A percentile compares a stretch with the other conserved stretches of the same genome.
Conservation (phyloP, 2,888 invertebrate species). For the Seira ritae region DNA sequence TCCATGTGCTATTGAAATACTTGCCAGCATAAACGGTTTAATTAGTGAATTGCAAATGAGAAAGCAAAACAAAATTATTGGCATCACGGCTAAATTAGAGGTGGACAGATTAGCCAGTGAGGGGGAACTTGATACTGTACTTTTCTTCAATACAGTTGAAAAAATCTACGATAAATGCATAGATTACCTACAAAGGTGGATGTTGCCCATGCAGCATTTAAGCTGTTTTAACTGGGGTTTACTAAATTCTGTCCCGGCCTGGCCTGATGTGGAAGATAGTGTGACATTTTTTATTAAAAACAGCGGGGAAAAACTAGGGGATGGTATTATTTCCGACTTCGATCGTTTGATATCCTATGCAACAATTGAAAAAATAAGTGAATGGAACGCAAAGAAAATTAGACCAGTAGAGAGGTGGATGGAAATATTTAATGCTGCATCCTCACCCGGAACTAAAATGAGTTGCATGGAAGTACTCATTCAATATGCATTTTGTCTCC, state of each 20-base stretch:
- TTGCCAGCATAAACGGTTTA: neutral
- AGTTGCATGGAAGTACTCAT: no score
- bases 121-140: neutral
- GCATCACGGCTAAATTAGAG: neutral
- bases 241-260: neutral
- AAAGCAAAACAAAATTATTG: conserved; percentile 31
- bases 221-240: conserved; percentile 17
- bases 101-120: neutral
- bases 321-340: neutral
- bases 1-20: conserved; percentile 27
- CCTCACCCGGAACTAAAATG: neutral
- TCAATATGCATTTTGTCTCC: conserved; percentile 20
- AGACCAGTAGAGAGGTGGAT: neutral
- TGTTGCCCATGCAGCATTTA: conserved; percentile 5
- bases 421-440: conserved; percentile 13
- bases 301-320: neutral
- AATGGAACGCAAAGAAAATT: neutral
- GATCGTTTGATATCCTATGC: neutral
- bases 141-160: neutral
- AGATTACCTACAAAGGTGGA: conserved; percentile 31
- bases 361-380: neutral
- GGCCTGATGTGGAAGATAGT: conserved; percentile 22
- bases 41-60: neutral
- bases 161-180: conserved; percentile 5
- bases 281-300: neutral